phyloP scores from a whole-genome alignment of 2,888 invertebrate species.

The Sesia apiformis region DNA sequence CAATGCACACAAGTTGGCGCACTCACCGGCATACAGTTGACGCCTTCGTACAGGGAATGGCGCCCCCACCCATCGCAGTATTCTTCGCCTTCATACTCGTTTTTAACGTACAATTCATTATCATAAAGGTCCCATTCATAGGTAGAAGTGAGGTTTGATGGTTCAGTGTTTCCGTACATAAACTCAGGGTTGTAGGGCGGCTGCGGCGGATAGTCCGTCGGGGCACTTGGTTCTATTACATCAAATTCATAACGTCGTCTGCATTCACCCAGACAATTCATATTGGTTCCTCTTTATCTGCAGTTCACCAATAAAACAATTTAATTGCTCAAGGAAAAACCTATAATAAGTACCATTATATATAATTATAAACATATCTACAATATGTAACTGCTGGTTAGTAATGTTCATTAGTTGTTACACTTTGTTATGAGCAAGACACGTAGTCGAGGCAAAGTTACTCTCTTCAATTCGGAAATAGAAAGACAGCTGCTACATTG shows the following conservation, averaged over 20 bases:
- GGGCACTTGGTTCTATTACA: slow-evolving; percentile 36
- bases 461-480: slow-evolving; percentile 42
- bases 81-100: slow-evolving; percentile 28
- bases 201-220: slow-evolving; percentile 45
- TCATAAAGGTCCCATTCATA: slow-evolving; percentile 26
- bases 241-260: slow-evolving; percentile 32
- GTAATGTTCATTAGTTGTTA: no score
- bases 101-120: slow-evolving; percentile 24
- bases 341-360: no score
- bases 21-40: slow-evolving; percentile 63
- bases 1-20: slow-evolving; percentile 37
- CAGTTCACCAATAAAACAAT: background rate
- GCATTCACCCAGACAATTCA: slow-evolving; percentile 54
- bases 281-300: slow-evolving; percentile 18
- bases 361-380: no score
- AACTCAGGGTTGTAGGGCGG: slow-evolving; percentile 60
- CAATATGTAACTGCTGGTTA: no score
- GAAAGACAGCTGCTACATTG: slow-evolving; percentile 58
- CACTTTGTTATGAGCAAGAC: no score
- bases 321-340: no score
- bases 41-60: slow-evolving; percentile 63
- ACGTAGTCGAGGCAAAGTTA: no score
- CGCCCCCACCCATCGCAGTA: slow-evolving; percentile 38
- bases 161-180: slow-evolving; percentile 28
- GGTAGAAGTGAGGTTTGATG: slow-evolving; percentile 16